Evolutionary conservation across 1,140 invertebrate species (phyloP).

Genomic region (Drosophila tani): DNA sequence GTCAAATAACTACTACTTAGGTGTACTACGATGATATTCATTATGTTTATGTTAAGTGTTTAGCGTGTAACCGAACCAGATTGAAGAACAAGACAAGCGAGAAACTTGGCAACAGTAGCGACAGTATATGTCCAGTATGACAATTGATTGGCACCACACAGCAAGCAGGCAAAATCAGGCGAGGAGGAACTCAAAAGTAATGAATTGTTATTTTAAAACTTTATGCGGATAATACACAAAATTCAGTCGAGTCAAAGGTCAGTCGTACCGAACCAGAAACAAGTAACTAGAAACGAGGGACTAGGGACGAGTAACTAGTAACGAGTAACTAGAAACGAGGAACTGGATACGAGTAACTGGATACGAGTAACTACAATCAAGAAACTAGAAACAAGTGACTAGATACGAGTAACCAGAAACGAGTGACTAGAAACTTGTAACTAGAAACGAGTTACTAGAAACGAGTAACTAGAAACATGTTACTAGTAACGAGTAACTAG

Average conservation of each 20-base stretch:
- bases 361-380: no score
- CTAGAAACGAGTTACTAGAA: neutral
- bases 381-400: neutral
- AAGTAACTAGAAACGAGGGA: neutral
- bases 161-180: slow-evolving; percentile 26
- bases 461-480: neutral
- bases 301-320: neutral
- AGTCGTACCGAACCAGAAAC: slow-evolving; percentile 15
- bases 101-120: slow-evolving; percentile 26
- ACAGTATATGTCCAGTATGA: slow-evolving; percentile 30
- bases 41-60: slow-evolving; percentile 76
- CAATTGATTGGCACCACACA: slow-evolving; percentile 45
- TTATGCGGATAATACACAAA: slow-evolving; percentile 47
- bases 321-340: neutral
- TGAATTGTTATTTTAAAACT: slow-evolving; percentile 60
- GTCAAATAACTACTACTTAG: slow-evolving; percentile 84
- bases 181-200: slow-evolving; percentile 30
- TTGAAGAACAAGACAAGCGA: slow-evolving; percentile 44
- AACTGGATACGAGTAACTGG: neutral
- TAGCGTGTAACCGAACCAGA: slow-evolving; percentile 65
- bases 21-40: slow-evolving; percentile 79
- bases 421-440: neutral
- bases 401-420: neutral
- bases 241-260: slow-evolving; percentile 17
- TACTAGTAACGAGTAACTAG: neutral